A percentile compares a stretch with the other conserved stretches of the same genome.
phyloP scores from a whole-genome alignment of 2,888 invertebrate species.

The Phanerotoma sp. region DNA sequence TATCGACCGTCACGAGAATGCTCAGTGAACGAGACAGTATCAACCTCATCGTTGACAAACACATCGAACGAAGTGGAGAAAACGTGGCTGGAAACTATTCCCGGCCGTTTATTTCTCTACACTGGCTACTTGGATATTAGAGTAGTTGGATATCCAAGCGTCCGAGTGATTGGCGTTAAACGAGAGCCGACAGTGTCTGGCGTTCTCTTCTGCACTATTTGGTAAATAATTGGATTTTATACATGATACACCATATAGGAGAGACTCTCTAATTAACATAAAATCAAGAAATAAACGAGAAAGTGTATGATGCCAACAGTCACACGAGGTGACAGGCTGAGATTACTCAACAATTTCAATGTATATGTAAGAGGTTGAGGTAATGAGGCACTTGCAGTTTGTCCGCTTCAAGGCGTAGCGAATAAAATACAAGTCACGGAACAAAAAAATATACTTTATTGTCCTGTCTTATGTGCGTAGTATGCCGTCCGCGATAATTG shows the following conservation, averaged over 20 bases:
- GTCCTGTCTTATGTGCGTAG: slow-evolving; percentile 10
- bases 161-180: slow-evolving; percentile 54
- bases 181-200: slow-evolving; percentile 45
- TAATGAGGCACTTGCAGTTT: background rate
- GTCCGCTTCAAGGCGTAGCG: background rate
- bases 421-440: background rate
- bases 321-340: background rate
- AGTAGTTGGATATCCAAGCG: slow-evolving; percentile 50
- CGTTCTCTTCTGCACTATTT: slow-evolving; percentile 51
- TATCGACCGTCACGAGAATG: slow-evolving; percentile 51
- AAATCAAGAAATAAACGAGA: slow-evolving; percentile 13
- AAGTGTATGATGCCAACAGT: background rate
- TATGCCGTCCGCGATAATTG: slow-evolving; percentile 6
- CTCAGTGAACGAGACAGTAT: slow-evolving; percentile 20
- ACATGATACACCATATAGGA: slow-evolving; percentile 1
- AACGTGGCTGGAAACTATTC: slow-evolving; percentile 52
- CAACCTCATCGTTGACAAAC: slow-evolving; percentile 22
- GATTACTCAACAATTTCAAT: too few species aligned
- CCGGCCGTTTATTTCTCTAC: slow-evolving; percentile 51
- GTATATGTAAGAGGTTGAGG: background rate
- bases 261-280: background rate
- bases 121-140: slow-evolving; percentile 52
- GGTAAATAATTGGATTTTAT: slow-evolving; percentile 41
- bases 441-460: slow-evolving; percentile 10
- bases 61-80: slow-evolving; percentile 34